Base-by-base conservation (phyloP, 2,113 vertebrate genomes). In the Centropristis striata region DNA sequence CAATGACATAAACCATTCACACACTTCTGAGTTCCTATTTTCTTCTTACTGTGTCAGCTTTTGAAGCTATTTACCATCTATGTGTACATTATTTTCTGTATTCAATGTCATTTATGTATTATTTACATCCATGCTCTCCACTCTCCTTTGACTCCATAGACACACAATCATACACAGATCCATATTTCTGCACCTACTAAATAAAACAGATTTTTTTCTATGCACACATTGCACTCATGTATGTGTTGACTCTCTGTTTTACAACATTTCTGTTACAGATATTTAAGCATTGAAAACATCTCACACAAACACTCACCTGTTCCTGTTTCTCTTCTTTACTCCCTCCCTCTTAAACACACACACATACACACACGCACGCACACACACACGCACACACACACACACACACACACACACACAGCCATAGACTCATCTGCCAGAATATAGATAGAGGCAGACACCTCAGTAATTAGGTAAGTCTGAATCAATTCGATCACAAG, bases 161-260 rank as follows among this genome's bases (percentile, higher is more conserved):
- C 42, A 71, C 59, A 55, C 39, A 50, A 7, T 57, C 72, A 66
- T 42, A 23, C n/a, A 60, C 61, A 75, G 21, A 79, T 36, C 16
- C 70, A 65, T 78, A 57, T 59, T 60, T 69, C 55, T 83, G 81
- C 66, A 71, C 37, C 71, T 44, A 39, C 12, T 27, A 9, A 87
- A 90, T 91, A 86, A 88, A 90, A 78, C 44, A 4, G 54, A 58
- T 83, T 80, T 72, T 78, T 88, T 88, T 85, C 65, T 83, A 41
- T 54, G 50, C 57, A 57, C 44, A 57, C 78, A 65, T 65, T 65
- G 46, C n/a, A 10, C 73, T n/a, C 49, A 47, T 59, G 49, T 81
- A 20, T 86, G 53, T 79, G 32, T 81, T 75, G 64, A 84, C 66
- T 79, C 46, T 64, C 47, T 65, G 64, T 64, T 78, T 74, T 23